Conservation (phyloP, 2,888 invertebrate genomes). For the Cotesia congregata region DNA sequence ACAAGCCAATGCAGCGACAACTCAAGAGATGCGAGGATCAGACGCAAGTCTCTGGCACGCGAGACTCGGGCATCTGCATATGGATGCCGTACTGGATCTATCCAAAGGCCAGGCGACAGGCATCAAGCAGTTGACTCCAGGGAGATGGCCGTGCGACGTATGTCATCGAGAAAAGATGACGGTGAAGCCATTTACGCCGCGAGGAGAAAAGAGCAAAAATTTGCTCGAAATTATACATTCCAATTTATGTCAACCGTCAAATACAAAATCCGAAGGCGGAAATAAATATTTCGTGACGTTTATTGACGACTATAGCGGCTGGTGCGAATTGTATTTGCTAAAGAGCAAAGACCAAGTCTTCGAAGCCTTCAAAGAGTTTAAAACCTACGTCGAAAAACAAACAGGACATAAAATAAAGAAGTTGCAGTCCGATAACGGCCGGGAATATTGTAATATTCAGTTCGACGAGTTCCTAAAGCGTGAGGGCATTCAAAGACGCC, state of each 20-base stretch:
- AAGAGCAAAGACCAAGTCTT: constrained; percentile 35
- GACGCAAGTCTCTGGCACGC: background rate
- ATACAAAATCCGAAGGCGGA: constrained; percentile 39
- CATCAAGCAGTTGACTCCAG: constrained; percentile 6
- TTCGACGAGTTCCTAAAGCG: no score
- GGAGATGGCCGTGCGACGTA: constrained; percentile 26
- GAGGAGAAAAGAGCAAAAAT: constrained; percentile 8
- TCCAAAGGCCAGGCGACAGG: background rate
- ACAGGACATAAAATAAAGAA: no score
- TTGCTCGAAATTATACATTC: constrained; percentile 47
- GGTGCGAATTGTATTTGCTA: constrained; percentile 43
- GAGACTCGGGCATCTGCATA: background rate
- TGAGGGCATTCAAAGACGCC: no score
- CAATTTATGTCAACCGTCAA: constrained; percentile 46
- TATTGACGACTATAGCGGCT: constrained; percentile 48
- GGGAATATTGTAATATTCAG: no score
- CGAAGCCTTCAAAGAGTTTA: no score
- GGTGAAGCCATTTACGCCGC: constrained; percentile 31
- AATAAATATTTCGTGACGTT: constrained; percentile 47
- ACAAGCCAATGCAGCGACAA: no score
- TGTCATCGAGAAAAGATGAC: constrained; percentile 38
- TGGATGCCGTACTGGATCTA: background rate
- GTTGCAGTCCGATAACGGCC: no score
- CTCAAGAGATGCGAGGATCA: no score
- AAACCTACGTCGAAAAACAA: no score